Evolutionary conservation across 2,888 invertebrate species (phyloP).

Genomic region (Pilophorus perplexus): DNA sequence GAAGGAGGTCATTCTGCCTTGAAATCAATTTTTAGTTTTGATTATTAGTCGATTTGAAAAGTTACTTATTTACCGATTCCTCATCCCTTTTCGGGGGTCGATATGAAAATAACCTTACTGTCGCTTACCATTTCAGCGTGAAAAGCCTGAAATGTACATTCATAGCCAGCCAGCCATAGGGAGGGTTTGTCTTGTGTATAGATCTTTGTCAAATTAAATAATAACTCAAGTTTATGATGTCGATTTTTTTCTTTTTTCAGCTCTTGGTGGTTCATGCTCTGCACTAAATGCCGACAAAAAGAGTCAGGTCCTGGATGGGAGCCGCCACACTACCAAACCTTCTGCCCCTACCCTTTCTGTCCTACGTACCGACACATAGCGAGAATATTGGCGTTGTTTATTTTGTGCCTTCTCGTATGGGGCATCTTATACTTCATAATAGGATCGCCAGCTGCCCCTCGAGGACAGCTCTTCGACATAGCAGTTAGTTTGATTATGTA

Average conservation of each 20-base stretch:
- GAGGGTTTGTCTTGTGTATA: too few relatives aligned
- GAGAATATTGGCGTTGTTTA: conserved; percentile 67
- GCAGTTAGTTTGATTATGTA: conserved; percentile 55
- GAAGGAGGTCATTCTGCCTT: too few relatives aligned
- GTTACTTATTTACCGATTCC: too few relatives aligned
- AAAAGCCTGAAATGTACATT: too few relatives aligned
- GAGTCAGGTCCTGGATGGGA: conserved; percentile 77
- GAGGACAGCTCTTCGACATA: conserved; percentile 77
- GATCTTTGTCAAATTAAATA: too few relatives aligned
- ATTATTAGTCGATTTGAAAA: too few relatives aligned
- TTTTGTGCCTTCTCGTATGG: conserved; percentile 75
- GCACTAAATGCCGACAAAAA: conserved; percentile 73
- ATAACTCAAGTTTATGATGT: too few relatives aligned
- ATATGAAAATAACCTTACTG: too few relatives aligned
- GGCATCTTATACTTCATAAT: conserved; percentile 72
- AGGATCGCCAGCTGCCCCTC: conserved; percentile 75
- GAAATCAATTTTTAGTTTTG: too few relatives aligned
- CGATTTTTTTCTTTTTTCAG: conserved; percentile 55
- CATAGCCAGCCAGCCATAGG: too few relatives aligned
- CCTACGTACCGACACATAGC: conserved; percentile 80
- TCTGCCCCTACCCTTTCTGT: conserved; percentile 82
- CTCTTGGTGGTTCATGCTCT: conserved; percentile 82
- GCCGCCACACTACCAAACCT: conserved; percentile 73
- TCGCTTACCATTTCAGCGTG: too few relatives aligned
- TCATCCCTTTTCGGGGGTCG: too few relatives aligned